Evolutionary conservation across 2,888 invertebrate genomes (phyloP), one percentile per base, ranked within the genome.

Genomic region (Pseudococcus viburni): DNA sequence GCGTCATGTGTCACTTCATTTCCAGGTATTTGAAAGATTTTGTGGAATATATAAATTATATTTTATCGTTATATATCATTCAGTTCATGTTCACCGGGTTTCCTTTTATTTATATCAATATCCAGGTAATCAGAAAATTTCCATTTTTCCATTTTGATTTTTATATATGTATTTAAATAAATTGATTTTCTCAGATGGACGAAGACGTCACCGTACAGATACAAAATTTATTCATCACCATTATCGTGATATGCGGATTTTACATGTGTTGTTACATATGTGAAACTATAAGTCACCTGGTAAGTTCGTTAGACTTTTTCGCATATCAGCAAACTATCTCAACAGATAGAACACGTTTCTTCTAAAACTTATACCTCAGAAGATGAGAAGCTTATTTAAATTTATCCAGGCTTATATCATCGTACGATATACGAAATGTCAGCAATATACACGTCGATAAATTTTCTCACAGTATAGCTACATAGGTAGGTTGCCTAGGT

Each of bases 281-380:
- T 46, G 46, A 83, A 83, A 83, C 80, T 22, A 46, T 46, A 26
- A 83, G 46, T 83, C 80, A 46, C 42, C 42, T 77, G 77, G 77
- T 77, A 68, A 12, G 12, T 64, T 39, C 9, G 26, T 22, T 68
- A 22, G 26, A 73, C 33, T 73, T 73, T 73, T 73, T 73, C 33
- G 73, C 73, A 17, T 73, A 73, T 33, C 73, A 73, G 73, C 73
- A 33, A 73, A 73, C 73, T 73, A 73, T 73, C 26, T 12, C 73
- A 17, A 73, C 33, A 33, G n/a, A 83, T 83, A 46, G 19, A 33
- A 19, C 80, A 46, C 19, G 80, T 46, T 83, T 83, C 19, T 42
- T 39, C 17, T 0, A 46, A 83, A 46, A 39, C 46, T 46, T 39
- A 33, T 33, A 39, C 33, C 73, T 33, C 1, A 33, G 4, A 73